Base-by-base conservation (phyloP, 2,797 vertebrate genomes). In the Borostomias antarcticus region DNA sequence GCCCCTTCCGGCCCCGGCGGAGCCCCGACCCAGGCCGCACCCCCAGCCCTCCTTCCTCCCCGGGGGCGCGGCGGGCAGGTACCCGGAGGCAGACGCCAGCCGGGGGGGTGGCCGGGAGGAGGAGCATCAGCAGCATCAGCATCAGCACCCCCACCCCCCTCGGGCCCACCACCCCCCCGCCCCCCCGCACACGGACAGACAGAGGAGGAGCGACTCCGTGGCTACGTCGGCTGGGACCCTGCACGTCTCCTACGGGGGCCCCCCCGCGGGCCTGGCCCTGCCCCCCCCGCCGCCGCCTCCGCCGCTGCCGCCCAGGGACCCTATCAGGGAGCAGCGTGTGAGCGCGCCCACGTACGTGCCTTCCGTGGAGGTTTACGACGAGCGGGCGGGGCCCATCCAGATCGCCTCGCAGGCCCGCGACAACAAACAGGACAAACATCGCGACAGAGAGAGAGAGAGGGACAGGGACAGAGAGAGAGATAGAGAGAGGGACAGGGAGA, bases 331-430 rank as follows among this genome's bases (percentile, higher is more conserved):
- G 88, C 95, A 97, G 89, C 93, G 95, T 76, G 95, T 97, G 78
- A 96, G 91, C n/a, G 95, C 96, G 47, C 96, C 96, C 60, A 98
- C 96, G 69, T 98, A 97, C 21, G 95, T 97, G 94, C 95, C 96
- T 96, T 98, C 95, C 68, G 94, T 97, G 62, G 96, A 97, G 90
- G 93, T 95, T 82, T 97, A 96, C 0, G 95, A 97, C 0, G 96
- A 98, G 90, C 93, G 94, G 81, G 92, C 79, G 0, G 95, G 95
- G 45, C 95, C 95, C 68, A 96, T 97, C 84, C 96, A 98, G 78
- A 96, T 98, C 0, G 95, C 95, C 2, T 96, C 96, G 0, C 96
- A 98, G 90, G 95, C 96, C 37, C 91, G 95, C 0, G 96, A 98
- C 82, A 91, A 90, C 77, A 92, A 80, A 0, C 3, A 69, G 2